Evolutionary conservation across 2,113 vertebrate species (phyloP), one percentile per base, ranked within the genome.

Genomic region (Corythornis madagascariensis): DNA sequence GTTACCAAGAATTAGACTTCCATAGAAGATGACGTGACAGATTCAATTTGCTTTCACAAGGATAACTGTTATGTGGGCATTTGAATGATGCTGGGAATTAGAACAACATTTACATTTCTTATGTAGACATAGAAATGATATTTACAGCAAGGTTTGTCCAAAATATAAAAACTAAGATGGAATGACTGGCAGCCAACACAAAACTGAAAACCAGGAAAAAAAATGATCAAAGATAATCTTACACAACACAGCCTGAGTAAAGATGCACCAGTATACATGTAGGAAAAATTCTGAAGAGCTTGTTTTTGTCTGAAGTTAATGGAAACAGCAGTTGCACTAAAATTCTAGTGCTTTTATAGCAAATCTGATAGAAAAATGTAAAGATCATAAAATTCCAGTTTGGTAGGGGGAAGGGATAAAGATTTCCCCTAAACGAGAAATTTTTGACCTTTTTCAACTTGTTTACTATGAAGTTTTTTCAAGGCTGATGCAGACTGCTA

Each of bases 1-100:
- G 96, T 94, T 95, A 63, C 95, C 86, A 67, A 89, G 92, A 76
- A 47, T 82, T 48, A 92, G 87, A 77, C 91, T 94, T 94, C 93
- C 82, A 90, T 33, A 43, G 93, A 95, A 59, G 85, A 90, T 93
- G 94, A 94, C 19, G 21, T 69, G 87, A 93, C 88, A 92, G 52
- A 89, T 87, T 88, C 87, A 81, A 95, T 95, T 95, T 92, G 21
- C 56, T 91, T 85, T 82, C 94, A 66, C 64, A 48, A 86, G 79
- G 79, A 86, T 88, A 70, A 86, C 79, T 35, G 42, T 77, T 67
- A 24, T 69, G 75, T 65, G 84, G 71, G 72, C 76, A 89, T 92
- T 50, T 92, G 93, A 93, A 94, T 56, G 78, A 83, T 81, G 92
- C 87, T 92, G 76, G 73, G 66, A 93, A 92, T 81, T 53, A 86